Conservation (phyloP, 2,888 invertebrate genomes). For the Monochamus alternatus region DNA sequence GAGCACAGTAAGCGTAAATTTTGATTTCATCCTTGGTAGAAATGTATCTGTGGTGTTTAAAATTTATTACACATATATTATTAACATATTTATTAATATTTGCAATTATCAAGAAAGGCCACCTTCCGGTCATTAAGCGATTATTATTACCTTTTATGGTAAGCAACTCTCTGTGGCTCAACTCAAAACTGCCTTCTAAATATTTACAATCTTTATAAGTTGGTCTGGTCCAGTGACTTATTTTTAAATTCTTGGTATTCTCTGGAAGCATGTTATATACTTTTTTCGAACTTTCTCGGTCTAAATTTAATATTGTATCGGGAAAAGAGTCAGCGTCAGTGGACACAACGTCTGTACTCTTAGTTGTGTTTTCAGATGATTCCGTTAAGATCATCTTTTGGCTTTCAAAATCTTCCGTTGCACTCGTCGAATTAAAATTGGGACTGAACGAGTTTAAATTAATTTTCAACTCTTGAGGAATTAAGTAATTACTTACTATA, state of each 20-base stretch:
- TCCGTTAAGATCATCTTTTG: neutral
- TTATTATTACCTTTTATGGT: conserved; percentile 7
- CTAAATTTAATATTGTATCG: neutral
- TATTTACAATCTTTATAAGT: conserved; percentile 21
- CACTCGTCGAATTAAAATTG: neutral
- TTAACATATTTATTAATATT: conserved; percentile 18
- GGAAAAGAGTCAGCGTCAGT: neutral
- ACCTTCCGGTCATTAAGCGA: conserved; percentile 3
- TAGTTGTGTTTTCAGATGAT: neutral
- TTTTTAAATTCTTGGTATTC: conserved; percentile 28
- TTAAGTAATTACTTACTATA: neutral
- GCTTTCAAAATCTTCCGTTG: neutral
- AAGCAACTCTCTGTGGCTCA: conserved; percentile 19
- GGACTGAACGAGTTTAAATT: neutral
- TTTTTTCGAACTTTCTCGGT: neutral
- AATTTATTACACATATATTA: conserved; percentile 32
- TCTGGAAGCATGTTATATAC: neutral
- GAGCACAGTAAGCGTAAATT: conserved; percentile 26
- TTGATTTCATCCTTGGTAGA: conserved; percentile 18
- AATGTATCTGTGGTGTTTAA: conserved; percentile 29
- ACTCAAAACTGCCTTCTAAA: conserved; percentile 20
- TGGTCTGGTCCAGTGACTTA: conserved; percentile 9
- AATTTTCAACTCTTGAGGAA: neutral
- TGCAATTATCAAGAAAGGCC: conserved; percentile 27
- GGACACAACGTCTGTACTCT: neutral